A percentile compares a stretch with the other conserved stretches of the same genome.
phyloP scores from a whole-genome alignment of 2,113 vertebrate genomes.

The Astur gentilis region DNA sequence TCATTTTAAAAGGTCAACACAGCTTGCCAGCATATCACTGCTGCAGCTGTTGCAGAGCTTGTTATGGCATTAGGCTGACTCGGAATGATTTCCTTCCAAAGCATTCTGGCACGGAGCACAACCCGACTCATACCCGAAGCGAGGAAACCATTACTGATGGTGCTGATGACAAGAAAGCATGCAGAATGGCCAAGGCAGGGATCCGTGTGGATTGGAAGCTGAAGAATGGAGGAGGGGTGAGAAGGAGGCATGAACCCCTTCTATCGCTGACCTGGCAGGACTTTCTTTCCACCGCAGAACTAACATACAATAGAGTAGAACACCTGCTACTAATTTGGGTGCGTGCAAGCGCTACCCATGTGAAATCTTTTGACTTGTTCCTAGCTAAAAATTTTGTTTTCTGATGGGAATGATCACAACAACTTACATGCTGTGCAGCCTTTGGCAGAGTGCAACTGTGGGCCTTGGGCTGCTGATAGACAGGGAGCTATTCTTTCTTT shows the following conservation, averaged over 20 bases:
- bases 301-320: neutral
- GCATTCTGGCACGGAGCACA: constrained; percentile 20
- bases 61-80: constrained; percentile 64
- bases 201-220: neutral
- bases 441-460: neutral
- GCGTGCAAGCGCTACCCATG: neutral
- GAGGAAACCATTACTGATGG: constrained; percentile 26
- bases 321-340: constrained; percentile 7
- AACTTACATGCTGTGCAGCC: neutral
- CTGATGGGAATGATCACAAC: constrained; percentile 27
- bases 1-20: constrained; percentile 59
- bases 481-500: neutral
- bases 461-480: neutral
- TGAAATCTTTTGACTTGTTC: neutral
- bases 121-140: neutral
- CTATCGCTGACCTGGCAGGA: neutral
- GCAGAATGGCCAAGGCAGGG: neutral
- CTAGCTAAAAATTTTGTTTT: neutral
- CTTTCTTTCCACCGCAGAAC: neutral
- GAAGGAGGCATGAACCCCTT: neutral
- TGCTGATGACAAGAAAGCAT: constrained; percentile 42
- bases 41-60: constrained; percentile 64
- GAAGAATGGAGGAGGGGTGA: neutral
- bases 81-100: constrained; percentile 56
- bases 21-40: constrained; percentile 61